Evolutionary conservation across 1,140 invertebrate genomes (phyloP), one percentile per base, ranked within the genome.

Genomic region (Drosophila repleta): DNA sequence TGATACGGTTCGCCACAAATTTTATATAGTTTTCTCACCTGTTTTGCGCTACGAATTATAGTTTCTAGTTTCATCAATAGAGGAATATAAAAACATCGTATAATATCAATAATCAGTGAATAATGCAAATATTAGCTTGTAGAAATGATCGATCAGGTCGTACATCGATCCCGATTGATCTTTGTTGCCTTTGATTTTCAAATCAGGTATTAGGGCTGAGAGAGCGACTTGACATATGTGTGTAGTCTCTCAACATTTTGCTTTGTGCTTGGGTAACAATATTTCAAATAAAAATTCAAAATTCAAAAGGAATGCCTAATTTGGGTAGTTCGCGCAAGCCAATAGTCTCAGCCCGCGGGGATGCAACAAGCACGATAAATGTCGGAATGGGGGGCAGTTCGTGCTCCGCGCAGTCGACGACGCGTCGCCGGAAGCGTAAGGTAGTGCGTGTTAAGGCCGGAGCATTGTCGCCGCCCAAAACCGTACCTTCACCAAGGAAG

Each of bases 211-310:
- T 8, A 17, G 26, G 15, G 26, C 7, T 11, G 13, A 20, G 11
- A 6, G 11, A 2, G 32, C 11, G 2, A 35, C 4, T 2, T 3
- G 11, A 11, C 11, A 3, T 35, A 35, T 41, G 6, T 13, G 13
- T n/a, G 13, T 21, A 48, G 15, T 6, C n/a, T 64, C 3, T 64
- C 39, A 51, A 48, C 20, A 20, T 55, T 32, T 52, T 24, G 48
- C 32, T 11, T 5, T 41, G n/a, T 48, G 48, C 21, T 43, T 18
- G 39, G n/a, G 0, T 35, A 11, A 32, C 21, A 60, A 68, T 61
- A 68, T 4, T 51, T 57, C 6, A 29, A 21, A 0, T 26, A 18
- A 13, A 80, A 79, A 72, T 84, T 64, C 6, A 10, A 46, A 66
- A 52, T 52, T 35, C 48, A 15, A 15, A 45, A 39, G 57, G 32